A percentile compares a stretch with the other conserved stretches of the same genome.
phyloP scores from a whole-genome alignment of 2,888 invertebrate species.

The Cyaniris semiargus region DNA sequence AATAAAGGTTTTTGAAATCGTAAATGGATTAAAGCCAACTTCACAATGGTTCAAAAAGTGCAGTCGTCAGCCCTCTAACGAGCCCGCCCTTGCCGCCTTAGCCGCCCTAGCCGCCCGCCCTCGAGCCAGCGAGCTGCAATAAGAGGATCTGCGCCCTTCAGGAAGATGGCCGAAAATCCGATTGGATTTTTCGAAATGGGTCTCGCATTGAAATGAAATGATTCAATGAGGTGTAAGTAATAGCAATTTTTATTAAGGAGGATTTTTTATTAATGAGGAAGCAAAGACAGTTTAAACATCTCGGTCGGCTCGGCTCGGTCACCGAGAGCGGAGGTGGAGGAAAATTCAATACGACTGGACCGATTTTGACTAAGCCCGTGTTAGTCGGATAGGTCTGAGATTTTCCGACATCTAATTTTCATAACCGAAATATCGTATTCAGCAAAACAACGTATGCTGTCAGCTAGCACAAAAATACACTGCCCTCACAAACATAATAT shows the following conservation, averaged over 20 bases:
- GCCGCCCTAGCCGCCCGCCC: slow-evolving; percentile 50
- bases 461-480: too few relatives aligned
- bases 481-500: too few relatives aligned
- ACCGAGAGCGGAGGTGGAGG: too few relatives aligned
- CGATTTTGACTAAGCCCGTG: too few relatives aligned
- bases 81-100: slow-evolving; percentile 68
- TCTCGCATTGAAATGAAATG: not conserved
- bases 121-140: slow-evolving; percentile 73
- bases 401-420: too few relatives aligned
- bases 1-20: slow-evolving; percentile 28
- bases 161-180: slow-evolving; percentile 30
- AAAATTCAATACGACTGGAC: too few relatives aligned
- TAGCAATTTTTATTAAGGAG: not conserved
- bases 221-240: slow-evolving; percentile 5
- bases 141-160: slow-evolving; percentile 75
- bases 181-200: not conserved
- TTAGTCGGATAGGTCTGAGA: too few relatives aligned
- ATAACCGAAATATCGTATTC: too few relatives aligned
- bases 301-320: too few relatives aligned
- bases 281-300: too few relatives aligned
- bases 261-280: not conserved
- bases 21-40: slow-evolving; percentile 39
- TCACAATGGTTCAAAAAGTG: slow-evolving; percentile 59
- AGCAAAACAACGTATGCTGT: too few relatives aligned
- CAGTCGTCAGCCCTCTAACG: slow-evolving; percentile 71